A percentile compares a stretch with the other conserved stretches of the same genome.
phyloP scores from a whole-genome alignment of 1,140 invertebrate genomes.

The Musca vetustissima region DNA sequence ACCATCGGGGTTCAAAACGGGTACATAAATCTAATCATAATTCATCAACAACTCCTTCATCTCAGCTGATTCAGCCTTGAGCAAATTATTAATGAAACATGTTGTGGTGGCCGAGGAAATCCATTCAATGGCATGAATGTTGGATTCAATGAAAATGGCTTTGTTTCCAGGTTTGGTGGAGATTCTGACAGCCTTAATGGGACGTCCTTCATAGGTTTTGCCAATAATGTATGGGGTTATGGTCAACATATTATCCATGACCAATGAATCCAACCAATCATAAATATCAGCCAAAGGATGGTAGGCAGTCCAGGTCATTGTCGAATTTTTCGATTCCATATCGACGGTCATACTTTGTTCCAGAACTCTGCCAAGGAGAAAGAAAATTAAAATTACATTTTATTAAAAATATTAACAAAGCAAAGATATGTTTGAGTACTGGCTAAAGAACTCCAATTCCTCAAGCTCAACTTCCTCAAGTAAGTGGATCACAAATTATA shows the following conservation, averaged over 20 bases:
- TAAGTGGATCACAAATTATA: too few species aligned
- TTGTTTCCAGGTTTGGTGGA: slow-evolving; percentile 60
- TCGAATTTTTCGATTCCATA: too few species aligned
- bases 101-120: slow-evolving; percentile 61
- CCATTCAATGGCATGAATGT: slow-evolving; percentile 62
- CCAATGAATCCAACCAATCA: slow-evolving; percentile 45
- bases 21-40: slow-evolving; percentile 68
- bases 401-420: too few species aligned
- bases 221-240: slow-evolving; percentile 43
- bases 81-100: slow-evolving; percentile 59
- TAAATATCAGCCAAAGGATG: slow-evolving; percentile 55
- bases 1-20: slow-evolving; percentile 73
- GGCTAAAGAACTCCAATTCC: too few species aligned
- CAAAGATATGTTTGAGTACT: too few species aligned
- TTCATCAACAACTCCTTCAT: slow-evolving; percentile 51
- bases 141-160: slow-evolving; percentile 59
- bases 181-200: slow-evolving; percentile 62
- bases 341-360: not conserved
- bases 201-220: slow-evolving; percentile 61
- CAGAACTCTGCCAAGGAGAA: not conserved
- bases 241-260: slow-evolving; percentile 37
- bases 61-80: slow-evolving; percentile 44
- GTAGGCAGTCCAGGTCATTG: slow-evolving; percentile 55
- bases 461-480: too few species aligned
- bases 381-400: too few species aligned